Percentiles rank a stretch among this genome's conserved stretches.
Conservation (phyloP, 2,113 vertebrate genomes). For the Sceloporus tristichus region DNA sequence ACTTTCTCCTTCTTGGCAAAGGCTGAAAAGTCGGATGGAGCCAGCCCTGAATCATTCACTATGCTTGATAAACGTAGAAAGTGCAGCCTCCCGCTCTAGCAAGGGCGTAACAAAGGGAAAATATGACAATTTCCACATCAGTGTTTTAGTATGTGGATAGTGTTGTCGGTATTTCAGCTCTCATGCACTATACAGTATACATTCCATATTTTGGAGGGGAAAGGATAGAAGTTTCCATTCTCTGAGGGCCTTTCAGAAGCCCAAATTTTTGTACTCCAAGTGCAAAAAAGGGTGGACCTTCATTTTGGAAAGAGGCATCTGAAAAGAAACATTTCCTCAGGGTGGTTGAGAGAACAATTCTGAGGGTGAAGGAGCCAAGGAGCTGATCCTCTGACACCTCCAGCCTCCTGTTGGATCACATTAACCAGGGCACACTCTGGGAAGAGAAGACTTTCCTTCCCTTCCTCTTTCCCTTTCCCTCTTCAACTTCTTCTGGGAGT, state of each 20-base stretch:
- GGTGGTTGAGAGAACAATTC: neutral
- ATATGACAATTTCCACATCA: neutral
- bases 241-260: neutral
- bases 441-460: neutral
- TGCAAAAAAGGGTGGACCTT: neutral
- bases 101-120: neutral
- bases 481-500: neutral
- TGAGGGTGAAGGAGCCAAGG: neutral
- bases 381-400: neutral
- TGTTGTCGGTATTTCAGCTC: neutral
- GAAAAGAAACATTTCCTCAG: neutral
- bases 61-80: neutral
- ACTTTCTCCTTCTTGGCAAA: slow-evolving; percentile 34
- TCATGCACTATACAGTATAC: neutral
- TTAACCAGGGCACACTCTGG: no score
- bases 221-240: neutral
- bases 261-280: neutral
- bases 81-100: neutral
- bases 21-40: neutral
- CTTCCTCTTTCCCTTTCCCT: no score
- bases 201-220: neutral
- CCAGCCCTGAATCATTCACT: slow-evolving; percentile 8
- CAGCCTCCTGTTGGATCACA: neutral
- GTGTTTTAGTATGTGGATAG: neutral
- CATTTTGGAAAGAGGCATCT: neutral